These are phyloP conservation scores for Heliconius cydno DNA, from an alignment of 2,888 invertebrate species.

Conservation along the genomic window DNA sequence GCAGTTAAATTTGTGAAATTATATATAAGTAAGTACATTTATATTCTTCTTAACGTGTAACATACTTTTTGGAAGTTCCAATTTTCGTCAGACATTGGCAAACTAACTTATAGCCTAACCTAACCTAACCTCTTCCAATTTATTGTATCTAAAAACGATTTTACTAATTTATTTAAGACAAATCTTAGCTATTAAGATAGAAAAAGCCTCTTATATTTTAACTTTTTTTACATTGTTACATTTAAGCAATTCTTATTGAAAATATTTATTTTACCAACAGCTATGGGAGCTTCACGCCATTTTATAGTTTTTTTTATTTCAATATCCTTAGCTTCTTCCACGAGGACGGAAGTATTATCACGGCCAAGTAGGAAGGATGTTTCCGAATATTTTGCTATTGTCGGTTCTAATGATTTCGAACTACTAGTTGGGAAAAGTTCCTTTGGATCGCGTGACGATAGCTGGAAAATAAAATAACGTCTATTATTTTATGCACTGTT, in stretches of 20 bases:
- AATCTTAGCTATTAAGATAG: too few species aligned
- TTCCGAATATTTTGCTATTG: conserved; percentile 89
- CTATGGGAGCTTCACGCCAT: conserved; percentile 91
- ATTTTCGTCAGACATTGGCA: too few species aligned
- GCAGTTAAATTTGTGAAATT: too few species aligned
- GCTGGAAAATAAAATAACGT: conserved; percentile 55
- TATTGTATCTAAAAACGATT: too few species aligned
- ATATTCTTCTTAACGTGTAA: too few species aligned
- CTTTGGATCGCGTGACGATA: conserved; percentile 85
- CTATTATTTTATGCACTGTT: not conserved
- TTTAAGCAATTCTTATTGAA: not conserved
- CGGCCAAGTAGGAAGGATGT: conserved; percentile 91
- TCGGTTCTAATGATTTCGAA: conserved; percentile 90
- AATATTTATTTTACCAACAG: conserved; percentile 80
- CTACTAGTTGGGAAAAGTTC: conserved; percentile 94
- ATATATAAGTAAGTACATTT: too few species aligned
- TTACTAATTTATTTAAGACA: too few species aligned
- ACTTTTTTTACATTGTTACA: too few species aligned
- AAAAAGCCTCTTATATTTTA: too few species aligned
- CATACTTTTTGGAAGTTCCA: too few species aligned
- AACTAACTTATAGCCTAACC: too few species aligned
- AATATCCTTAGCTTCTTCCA: conserved; percentile 72
- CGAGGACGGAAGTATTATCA: conserved; percentile 93
- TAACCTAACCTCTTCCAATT: too few species aligned
- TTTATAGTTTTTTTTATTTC: conserved; percentile 87